phyloP scores from a whole-genome alignment of 2,797 vertebrate genomes.

The Amphiprion clarkii region DNA sequence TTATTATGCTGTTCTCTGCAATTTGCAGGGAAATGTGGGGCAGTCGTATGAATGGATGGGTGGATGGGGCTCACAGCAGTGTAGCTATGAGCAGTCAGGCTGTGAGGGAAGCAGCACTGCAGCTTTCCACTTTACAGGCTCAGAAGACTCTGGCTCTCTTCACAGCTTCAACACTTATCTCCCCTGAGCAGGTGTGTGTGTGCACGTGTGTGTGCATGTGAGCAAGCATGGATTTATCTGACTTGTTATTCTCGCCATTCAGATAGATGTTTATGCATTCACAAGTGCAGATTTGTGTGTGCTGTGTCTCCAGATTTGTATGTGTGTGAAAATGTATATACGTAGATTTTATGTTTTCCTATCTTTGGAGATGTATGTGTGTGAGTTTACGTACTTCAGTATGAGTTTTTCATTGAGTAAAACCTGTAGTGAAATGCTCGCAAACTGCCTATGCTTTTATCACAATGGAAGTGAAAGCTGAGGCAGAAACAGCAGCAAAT shows the following conservation, averaged over 20 bases:
- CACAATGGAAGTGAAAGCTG: conserved; percentile 13
- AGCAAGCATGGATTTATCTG: conserved; percentile 40
- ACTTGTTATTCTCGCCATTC: conserved; percentile 44
- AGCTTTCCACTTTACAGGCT: conserved; percentile 57
- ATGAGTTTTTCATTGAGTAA: neutral
- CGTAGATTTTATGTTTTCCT: neutral
- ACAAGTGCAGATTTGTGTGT: conserved; percentile 10
- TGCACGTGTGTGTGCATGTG: conserved; percentile 1
- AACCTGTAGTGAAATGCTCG: neutral
- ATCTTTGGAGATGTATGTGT: neutral
- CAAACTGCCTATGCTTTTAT: conserved; percentile 25
- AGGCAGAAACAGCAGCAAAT: conserved; percentile 21
- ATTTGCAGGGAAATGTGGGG: conserved; percentile 24
- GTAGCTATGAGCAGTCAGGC: conserved; percentile 37
- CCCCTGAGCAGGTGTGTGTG: conserved; percentile 60
- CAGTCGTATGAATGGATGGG: conserved; percentile 14
- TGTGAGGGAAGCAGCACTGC: conserved; percentile 40
- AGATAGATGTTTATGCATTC: conserved; percentile 28
- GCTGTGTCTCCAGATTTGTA: neutral
- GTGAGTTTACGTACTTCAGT: neutral
- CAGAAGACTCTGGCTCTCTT: conserved; percentile 56
- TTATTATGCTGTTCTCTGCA: conserved; percentile 19
- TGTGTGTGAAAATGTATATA: too few species aligned
- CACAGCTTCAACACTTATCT: conserved; percentile 71
- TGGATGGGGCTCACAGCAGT: conserved; percentile 19